Base-by-base conservation (phyloP, 1,140 invertebrate species). In the Antheraea mylitta region DNA sequence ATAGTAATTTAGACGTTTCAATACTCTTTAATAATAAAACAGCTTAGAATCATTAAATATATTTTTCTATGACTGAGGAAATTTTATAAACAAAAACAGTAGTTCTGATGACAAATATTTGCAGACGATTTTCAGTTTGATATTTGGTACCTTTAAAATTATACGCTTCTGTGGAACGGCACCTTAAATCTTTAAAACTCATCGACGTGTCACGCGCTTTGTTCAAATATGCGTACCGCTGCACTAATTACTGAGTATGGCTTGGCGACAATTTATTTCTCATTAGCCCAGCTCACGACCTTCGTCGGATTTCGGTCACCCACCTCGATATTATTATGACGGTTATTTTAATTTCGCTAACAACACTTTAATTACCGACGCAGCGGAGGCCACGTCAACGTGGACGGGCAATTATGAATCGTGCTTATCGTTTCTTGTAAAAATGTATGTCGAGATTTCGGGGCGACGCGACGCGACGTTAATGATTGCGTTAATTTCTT, bases 311-410 rank as follows among this genome's bases (percentile, higher is more conserved):
- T 87, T 86, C 80, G 87, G 81, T 84, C 84, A 80, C 81, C 80
- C 78, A 86, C 86, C 81, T 86, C 83, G 67, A 71, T 64, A 71
- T 70, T 61, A 72, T 80, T 82, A 84, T 87, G 78, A 79, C 80
- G 80, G 89, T 88, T 83, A 88, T 86, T 90, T 89, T 88, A 89
- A 90, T 89, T 89, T 88, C 77, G 82, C 83, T 88, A 87, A 90
- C 86, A 83, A 87, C 85, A 87, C 82, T 86, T 89, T 89, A 89
- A 89, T 89, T 89, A 89, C 80, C 76, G 78, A 73, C 76, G 72
- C 48, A 48, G 62, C 69, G 69, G 78, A 81, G 83, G 82, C 75
- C 77, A 70, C 62, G 68, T 70, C 66, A 63, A 72, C 65, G 60
- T 74, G 75, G 78, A 66, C 61, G 71, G 53, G 67, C 75, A 77